A percentile compares a stretch with the other conserved stretches of the same genome.
Conservation (phyloP, 2,888 invertebrate species). For the Drosophila rubida region DNA sequence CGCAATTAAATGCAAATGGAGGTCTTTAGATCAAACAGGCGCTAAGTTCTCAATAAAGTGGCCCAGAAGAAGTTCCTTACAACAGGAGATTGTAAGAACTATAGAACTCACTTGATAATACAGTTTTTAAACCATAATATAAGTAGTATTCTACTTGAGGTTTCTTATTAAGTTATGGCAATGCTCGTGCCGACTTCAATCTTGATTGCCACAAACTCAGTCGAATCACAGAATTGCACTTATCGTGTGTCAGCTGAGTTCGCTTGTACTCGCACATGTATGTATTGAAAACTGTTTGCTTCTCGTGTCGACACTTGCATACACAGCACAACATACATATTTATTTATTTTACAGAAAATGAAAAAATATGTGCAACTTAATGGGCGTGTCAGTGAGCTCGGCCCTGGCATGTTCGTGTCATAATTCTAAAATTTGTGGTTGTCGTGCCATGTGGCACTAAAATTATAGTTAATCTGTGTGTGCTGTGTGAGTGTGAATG, state of each 20-base stretch:
- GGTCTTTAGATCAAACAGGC: conserved; percentile 4
- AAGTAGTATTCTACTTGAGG: too few relatives aligned
- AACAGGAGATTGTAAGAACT: too few relatives aligned
- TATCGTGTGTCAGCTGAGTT: conserved; percentile 7
- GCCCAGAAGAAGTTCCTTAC: too few relatives aligned
- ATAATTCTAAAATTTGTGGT: conserved; percentile 72
- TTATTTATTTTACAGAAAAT: conserved; percentile 42
- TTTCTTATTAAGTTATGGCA: too few relatives aligned
- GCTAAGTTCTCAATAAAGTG: not conserved
- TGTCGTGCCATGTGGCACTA: conserved; percentile 53
- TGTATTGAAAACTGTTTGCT: conserved; percentile 13
- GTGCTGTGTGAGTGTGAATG: conserved; percentile 9
- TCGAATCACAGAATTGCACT: not conserved
- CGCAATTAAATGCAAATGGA: conserved; percentile 42
- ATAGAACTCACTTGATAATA: too few relatives aligned
- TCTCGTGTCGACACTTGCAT: conserved; percentile 1
- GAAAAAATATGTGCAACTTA: conserved; percentile 50
- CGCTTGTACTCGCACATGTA: not conserved
- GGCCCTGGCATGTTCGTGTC: conserved; percentile 54
- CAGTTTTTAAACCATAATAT: too few relatives aligned
- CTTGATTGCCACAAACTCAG: not conserved
- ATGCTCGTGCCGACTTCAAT: not conserved
- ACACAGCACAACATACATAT: not conserved
- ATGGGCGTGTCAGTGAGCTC: conserved; percentile 42
- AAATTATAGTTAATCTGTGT: conserved; percentile 52